A percentile compares a stretch with the other conserved stretches of the same genome.
These are phyloP conservation scores for Sepioteuthis lessoniana DNA, from an alignment of 2,888 invertebrate genomes.

Conservation along the genomic window DNA sequence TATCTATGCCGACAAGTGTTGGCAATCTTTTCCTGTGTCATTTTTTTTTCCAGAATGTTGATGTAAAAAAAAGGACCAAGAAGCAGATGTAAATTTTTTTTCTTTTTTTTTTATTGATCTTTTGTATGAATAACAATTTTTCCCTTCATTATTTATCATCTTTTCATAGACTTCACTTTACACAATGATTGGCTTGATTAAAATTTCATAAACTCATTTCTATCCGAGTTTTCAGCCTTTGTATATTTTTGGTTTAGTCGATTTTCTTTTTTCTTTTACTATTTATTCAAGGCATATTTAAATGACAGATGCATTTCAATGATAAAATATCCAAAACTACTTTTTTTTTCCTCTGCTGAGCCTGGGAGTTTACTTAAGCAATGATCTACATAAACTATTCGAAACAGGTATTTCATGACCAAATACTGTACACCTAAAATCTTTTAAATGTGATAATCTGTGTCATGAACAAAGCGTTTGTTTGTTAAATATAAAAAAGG, in stretches of 20 bases:
- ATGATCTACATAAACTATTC: neutral
- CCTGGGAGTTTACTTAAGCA: neutral
- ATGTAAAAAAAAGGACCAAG: neutral
- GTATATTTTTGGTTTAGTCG: neutral
- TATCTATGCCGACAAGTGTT: neutral
- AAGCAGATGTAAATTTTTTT: neutral
- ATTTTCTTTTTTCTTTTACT: neutral
- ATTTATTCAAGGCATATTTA: neutral
- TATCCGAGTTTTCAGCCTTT: neutral
- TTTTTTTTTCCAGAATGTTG: neutral
- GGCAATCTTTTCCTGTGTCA: neutral
- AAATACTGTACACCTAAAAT: neutral
- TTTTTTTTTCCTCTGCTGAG: neutral
- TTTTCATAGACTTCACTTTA: constrained; percentile 10
- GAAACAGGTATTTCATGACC: neutral
- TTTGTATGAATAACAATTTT: neutral
- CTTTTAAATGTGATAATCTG: too few species aligned
- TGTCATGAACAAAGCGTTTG: too few species aligned
- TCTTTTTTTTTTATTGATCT: neutral
- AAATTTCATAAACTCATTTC: constrained; percentile 33
- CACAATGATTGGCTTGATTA: neutral
- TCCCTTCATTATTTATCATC: constrained; percentile 8
- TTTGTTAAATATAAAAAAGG: too few species aligned
- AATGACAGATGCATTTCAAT: neutral
- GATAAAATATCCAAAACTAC: neutral